Base-by-base conservation (phyloP, 1,140 invertebrate species). In the Nasonia giraulti region DNA sequence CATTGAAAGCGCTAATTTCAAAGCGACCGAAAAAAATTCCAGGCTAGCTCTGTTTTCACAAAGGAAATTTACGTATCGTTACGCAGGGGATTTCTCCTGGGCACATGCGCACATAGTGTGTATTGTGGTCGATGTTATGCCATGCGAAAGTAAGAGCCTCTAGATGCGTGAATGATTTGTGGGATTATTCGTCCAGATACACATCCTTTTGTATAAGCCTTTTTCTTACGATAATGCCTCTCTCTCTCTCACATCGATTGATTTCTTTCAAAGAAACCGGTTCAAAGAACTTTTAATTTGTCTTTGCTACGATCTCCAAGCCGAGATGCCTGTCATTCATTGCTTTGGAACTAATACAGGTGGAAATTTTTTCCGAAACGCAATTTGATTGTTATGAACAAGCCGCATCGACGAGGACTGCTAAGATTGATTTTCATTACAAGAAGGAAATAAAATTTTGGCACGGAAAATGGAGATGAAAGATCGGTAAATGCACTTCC, bases 131-230 rank as follows among this genome's bases (percentile, higher is more conserved):
- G 23, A 73, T 80, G 68, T 23, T 40, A 55, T 55, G 47, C 31
- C 47, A 74, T 33, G 78, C 79, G 79, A 86, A 84, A 73, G 76
- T 83, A 76, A 86, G 80, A 80, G 50, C 81, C 55, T 37, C 47
- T 27, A 75, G 80, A 69, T 80, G 80, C 33, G 77, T 80, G 81
- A 79, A 84, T 84, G 82, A 84, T 84, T 79, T 84, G 82, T 79
- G 44, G 66, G 55, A 84, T 84, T 73, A 79, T 84, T 79, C 76
- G 11, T 37, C 14, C 5, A 62, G 75, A 84, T 73, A 84, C 31
- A 27, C 40, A 37, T 69, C 33, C 66, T 62, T 75, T 83, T 83
- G 75, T 83, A 47, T 23, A 5, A 77, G 71, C 5, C 50, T 82
- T 27, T 55, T 69, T 80, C 33, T 80, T 23, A 68, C 17, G 12